phyloP scores from a whole-genome alignment of 1,140 invertebrate genomes.

The Drosophila aff. region DNA sequence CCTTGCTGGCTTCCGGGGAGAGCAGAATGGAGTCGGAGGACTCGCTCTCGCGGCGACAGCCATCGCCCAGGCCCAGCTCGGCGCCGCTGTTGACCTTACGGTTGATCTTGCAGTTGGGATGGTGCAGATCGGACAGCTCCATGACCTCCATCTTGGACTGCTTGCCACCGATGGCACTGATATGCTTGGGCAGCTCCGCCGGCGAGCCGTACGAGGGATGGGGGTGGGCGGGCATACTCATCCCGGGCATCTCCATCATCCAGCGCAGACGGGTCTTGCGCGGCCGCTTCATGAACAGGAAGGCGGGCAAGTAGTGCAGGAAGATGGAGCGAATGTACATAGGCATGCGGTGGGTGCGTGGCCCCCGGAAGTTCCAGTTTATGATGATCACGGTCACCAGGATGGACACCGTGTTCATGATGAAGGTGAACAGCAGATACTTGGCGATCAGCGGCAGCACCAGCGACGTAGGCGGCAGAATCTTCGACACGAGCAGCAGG shows the following conservation, averaged over 20 bases:
- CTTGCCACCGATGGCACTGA: conserved; percentile 87
- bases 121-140: conserved; percentile 97
- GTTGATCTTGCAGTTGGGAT: conserved; percentile 98
- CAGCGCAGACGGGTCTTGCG: conserved; percentile 96
- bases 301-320: conserved; percentile 95
- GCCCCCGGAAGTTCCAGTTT: conserved; percentile 99
- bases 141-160: conserved; percentile 95
- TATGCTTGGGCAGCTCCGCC: conserved; percentile 92
- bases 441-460: conserved; percentile 98
- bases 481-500: conserved; percentile 98
- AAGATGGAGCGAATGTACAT: conserved; percentile 97
- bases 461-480: conserved; percentile 98
- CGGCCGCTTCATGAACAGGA: conserved; percentile 95
- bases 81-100: conserved; percentile 91
- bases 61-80: conserved; percentile 87
- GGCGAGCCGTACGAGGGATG: conserved; percentile 90
- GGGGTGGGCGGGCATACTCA: conserved; percentile 92
- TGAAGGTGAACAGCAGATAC: conserved; percentile 99
- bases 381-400: conserved; percentile 99
- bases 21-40: conserved; percentile 95
- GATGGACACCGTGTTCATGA: conserved; percentile 99
- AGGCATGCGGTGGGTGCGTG: conserved; percentile 95
- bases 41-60: conserved; percentile 92
- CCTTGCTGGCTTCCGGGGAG: conserved; percentile 96
- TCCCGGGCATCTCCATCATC: conserved; percentile 98